phyloP scores from a whole-genome alignment of 2,113 vertebrate species.

The Heterocephalus glaber region DNA sequence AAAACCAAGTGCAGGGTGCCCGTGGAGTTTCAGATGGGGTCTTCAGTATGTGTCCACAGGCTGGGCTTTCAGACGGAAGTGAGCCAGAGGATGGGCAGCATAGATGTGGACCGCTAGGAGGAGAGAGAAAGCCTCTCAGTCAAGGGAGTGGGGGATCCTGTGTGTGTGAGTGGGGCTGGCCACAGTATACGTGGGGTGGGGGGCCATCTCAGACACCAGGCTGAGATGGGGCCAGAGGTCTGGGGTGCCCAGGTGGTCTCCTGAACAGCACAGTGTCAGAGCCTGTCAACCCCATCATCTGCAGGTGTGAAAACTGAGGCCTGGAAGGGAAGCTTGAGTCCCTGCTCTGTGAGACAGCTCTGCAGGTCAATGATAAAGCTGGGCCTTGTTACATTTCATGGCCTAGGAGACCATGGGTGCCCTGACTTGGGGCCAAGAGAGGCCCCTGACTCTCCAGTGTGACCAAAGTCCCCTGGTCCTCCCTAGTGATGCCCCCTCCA shows the following conservation, averaged over 20 bases:
- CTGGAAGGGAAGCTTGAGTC: neutral
- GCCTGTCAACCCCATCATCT: neutral
- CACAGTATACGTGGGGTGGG: rapidly evolving
- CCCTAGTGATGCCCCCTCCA: neutral
- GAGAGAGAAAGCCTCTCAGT: neutral
- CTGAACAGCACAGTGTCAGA: neutral
- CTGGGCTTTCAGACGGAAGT: neutral
- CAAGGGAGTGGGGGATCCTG: neutral
- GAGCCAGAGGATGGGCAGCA: neutral
- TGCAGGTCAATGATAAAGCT: neutral
- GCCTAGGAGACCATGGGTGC: neutral
- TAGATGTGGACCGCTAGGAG: too few relatives aligned
- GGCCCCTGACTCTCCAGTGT: neutral
- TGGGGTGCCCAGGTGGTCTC: neutral
- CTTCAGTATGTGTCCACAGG: neutral
- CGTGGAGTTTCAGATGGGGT: neutral
- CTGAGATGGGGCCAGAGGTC: neutral
- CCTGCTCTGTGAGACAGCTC: neutral
- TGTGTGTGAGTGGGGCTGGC: neutral
- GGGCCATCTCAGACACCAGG: too few relatives aligned
- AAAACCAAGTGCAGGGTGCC: neutral
- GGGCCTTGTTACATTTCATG: neutral
- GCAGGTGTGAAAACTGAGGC: neutral
- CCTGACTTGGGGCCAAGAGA: neutral
- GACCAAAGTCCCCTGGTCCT: neutral